Conservation (phyloP, 2,113 vertebrate genomes). For the Hemibagrus wyckioides region DNA sequence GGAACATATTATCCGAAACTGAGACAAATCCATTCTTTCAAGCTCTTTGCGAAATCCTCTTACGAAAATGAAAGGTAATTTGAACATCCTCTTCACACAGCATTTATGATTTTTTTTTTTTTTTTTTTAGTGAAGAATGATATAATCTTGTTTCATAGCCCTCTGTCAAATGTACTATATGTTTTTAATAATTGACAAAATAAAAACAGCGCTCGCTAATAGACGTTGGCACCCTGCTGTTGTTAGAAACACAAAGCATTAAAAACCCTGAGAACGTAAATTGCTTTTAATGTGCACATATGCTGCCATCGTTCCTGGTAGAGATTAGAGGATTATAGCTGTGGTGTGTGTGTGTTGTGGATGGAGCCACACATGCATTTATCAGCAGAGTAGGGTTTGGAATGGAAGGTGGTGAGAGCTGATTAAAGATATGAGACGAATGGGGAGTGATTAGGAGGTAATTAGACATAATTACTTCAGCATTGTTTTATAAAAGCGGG, state of each 20-base stretch:
- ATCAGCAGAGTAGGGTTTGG: constrained; percentile 52
- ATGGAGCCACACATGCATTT: not conserved
- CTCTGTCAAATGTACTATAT: not conserved
- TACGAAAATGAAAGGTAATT: not conserved
- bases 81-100: not conserved
- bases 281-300: not conserved
- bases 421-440: constrained; percentile 68
- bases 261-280: not conserved
- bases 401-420: constrained; percentile 51
- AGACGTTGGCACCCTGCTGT: not conserved
- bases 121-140: not conserved
- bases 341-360: constrained; percentile 10
- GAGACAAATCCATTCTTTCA: not conserved
- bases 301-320: not conserved
- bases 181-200: not conserved
- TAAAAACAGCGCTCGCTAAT: not conserved
- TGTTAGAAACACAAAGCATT: not conserved
- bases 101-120: not conserved
- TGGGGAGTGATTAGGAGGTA: constrained; percentile 70
- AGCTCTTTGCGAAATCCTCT: not conserved
- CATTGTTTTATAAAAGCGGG: constrained; percentile 70
- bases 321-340: not conserved
- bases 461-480: constrained; percentile 72
- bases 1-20: not conserved
- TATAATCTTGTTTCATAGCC: not conserved